Conservation (phyloP, 2,113 vertebrate species). For the Anthoscopus minutus region DNA sequence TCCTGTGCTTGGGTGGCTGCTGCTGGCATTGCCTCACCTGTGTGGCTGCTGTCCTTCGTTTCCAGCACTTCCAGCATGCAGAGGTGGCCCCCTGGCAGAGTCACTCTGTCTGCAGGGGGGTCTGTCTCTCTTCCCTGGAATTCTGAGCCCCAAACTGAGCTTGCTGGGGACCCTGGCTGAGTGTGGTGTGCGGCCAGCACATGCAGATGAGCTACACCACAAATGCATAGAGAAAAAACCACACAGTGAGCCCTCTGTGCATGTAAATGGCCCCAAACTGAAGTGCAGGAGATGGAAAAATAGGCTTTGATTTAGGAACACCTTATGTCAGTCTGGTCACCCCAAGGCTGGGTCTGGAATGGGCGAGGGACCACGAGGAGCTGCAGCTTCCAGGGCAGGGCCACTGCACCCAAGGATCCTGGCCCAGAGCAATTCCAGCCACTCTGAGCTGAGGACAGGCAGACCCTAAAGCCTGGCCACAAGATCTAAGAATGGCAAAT, state of each 20-base stretch:
- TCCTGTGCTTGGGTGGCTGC: neutral
- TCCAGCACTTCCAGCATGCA: neutral
- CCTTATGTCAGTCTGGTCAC: neutral
- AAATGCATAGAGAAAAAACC: neutral
- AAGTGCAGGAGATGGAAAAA: neutral
- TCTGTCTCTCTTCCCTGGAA: neutral
- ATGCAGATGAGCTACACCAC: neutral
- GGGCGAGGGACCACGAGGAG: neutral
- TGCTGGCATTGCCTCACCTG: no score
- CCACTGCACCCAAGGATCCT: no score
- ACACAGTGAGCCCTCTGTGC: neutral
- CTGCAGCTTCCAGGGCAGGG: neutral
- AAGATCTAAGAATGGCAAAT: neutral
- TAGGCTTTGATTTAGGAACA: neutral
- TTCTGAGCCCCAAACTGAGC: neutral
- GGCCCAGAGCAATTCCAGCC: neutral
- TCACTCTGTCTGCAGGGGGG: neutral
- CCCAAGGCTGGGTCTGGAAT: neutral
- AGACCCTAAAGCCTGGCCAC: neutral
- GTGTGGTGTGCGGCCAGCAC: neutral
- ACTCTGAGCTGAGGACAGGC: neutral
- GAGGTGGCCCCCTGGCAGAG: neutral
- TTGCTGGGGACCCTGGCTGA: neutral
- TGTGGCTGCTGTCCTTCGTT: neutral
- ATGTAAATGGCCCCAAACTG: neutral